A percentile compares a stretch with the other conserved stretches of the same genome.
These are phyloP conservation scores for Sebastes oblongus DNA, from an alignment of 2,797 vertebrate species.

Conservation along the genomic window DNA sequence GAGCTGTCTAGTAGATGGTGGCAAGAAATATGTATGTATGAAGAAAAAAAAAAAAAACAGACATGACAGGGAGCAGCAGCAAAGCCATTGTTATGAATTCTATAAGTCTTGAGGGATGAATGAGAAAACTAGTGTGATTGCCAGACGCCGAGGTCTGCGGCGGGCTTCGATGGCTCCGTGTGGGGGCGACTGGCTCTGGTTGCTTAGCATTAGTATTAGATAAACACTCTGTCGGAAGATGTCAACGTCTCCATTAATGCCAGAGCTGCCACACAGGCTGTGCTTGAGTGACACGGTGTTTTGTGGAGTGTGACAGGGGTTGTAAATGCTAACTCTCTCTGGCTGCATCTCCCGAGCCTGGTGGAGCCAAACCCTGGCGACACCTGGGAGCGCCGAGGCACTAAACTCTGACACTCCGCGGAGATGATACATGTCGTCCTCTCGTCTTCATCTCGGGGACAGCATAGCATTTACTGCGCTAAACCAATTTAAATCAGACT, in stretches of 20 bases:
- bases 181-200: conserved; percentile 71
- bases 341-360: conserved; percentile 69
- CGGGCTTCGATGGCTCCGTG: conserved; percentile 67
- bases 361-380: conserved; percentile 61
- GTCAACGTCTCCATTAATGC: conserved; percentile 83
- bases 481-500: background rate
- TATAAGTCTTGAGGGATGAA: conserved; percentile 68
- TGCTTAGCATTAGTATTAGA: conserved; percentile 82
- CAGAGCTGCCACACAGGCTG: conserved; percentile 78
- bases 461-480: background rate
- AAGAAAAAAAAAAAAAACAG: conserved; percentile 48
- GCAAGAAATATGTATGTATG: conserved; percentile 49
- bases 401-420: conserved; percentile 58
- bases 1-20: conserved; percentile 40
- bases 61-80: conserved; percentile 61
- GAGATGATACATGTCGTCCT: conserved; percentile 58
- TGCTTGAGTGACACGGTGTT: conserved; percentile 80
- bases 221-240: conserved; percentile 82
- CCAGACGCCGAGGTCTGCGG: conserved; percentile 65
- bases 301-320: conserved; percentile 81
- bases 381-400: conserved; percentile 67
- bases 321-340: conserved; percentile 80
- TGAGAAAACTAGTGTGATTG: conserved; percentile 56
- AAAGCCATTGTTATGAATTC: conserved; percentile 70
- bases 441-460: conserved; percentile 28